These are phyloP conservation scores for Echinometra lucunter DNA, from an alignment of 53 echinoderm and acorn worm genomes.

Conservation along the genomic window DNA sequence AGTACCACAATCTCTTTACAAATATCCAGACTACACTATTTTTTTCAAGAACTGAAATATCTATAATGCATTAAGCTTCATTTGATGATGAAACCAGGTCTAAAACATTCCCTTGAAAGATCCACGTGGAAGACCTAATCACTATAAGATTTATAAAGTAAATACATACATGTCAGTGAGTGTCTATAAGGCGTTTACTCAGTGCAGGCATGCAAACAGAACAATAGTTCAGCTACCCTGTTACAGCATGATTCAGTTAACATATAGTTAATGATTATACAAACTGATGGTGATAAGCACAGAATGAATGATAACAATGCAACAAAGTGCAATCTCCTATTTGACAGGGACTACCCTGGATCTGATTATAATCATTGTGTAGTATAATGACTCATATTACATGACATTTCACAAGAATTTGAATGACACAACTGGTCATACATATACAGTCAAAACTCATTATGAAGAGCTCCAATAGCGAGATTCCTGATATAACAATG, in stretches of 20 bases:
- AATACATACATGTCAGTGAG: not conserved
- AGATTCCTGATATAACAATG: no score
- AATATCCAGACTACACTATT: no score
- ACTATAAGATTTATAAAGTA: not conserved
- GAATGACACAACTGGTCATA: no score
- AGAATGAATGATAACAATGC: not conserved
- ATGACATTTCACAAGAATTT: not conserved
- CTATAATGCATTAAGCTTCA: not conserved
- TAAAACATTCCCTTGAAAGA: not conserved
- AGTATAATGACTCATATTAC: not conserved
- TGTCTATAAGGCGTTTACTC: not conserved
- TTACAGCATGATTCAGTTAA: not conserved
- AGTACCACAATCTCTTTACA: no score
- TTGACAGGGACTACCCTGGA: not conserved
- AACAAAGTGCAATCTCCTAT: not conserved
- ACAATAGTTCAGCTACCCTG: not conserved
- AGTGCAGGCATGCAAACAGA: not conserved
- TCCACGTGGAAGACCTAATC: not conserved
- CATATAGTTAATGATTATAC: conserved; percentile 4
- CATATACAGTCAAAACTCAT: no score
- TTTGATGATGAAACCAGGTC: not conserved
- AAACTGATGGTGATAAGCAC: not conserved
- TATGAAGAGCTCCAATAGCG: no score
- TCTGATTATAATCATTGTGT: not conserved
- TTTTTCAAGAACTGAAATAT: no score